Evolutionary conservation across 2,888 invertebrate genomes (phyloP).

Genomic region (Ichneumoninae sp.): DNA sequence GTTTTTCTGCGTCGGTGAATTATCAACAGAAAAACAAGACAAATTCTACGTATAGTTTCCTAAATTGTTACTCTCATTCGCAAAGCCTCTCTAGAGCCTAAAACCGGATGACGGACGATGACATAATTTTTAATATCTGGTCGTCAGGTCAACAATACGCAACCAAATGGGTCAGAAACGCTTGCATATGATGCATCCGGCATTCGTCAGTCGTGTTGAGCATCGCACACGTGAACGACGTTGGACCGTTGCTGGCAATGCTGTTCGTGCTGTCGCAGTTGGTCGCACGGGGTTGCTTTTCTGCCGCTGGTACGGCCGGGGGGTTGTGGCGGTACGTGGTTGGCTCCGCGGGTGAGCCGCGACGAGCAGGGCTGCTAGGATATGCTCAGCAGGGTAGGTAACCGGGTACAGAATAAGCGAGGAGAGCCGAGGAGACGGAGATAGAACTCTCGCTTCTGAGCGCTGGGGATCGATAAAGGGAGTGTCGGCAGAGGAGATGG

Average conservation of each 20-base stretch:
- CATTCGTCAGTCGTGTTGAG: background rate
- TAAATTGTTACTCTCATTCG: background rate
- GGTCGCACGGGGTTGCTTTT: slow-evolving; percentile 18
- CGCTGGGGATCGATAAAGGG: slow-evolving; percentile 82
- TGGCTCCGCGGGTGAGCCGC: slow-evolving; percentile 68
- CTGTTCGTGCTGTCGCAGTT: slow-evolving; percentile 23
- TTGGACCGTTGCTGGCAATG: slow-evolving; percentile 9
- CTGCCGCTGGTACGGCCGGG: slow-evolving; percentile 28
- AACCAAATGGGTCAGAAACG: background rate
- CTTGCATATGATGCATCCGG: background rate
- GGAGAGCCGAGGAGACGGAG: slow-evolving; percentile 65
- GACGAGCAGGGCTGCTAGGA: slow-evolving; percentile 65
- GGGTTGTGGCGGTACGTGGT: slow-evolving; percentile 66
- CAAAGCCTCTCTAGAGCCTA: too few relatives aligned
- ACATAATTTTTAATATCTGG: background rate
- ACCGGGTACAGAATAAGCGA: slow-evolving; percentile 72
- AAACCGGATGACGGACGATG: background rate
- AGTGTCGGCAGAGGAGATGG: slow-evolving; percentile 79
- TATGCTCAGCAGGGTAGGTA: slow-evolving; percentile 73
- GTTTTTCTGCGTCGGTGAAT: background rate
- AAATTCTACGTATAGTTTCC: background rate
- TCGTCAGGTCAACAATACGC: background rate
- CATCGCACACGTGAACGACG: background rate
- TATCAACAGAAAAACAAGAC: background rate
- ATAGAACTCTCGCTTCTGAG: slow-evolving; percentile 62